A percentile compares a stretch with the other conserved stretches of the same genome.
Evolutionary conservation across 2,113 vertebrate species (phyloP).

Genomic region (Trochalopteron elliotii): DNA sequence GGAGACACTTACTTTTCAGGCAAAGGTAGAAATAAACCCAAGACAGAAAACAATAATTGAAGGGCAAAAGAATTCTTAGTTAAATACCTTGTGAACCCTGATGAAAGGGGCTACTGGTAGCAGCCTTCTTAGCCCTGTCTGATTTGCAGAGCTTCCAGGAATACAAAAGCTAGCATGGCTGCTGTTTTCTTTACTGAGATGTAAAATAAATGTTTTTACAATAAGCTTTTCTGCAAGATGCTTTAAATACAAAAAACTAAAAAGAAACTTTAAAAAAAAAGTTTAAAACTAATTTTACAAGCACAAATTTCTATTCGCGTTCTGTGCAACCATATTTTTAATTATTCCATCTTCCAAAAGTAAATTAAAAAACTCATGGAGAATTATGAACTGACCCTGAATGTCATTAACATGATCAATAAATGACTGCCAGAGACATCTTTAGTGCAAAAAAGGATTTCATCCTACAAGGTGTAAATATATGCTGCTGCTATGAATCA

Average conservation of each 20-base stretch:
- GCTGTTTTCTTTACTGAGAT: neutral
- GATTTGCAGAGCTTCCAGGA: neutral
- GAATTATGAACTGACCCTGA: neutral
- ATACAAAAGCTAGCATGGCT: neutral
- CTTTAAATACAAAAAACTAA: neutral
- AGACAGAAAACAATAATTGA: neutral
- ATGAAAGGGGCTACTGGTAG: neutral
- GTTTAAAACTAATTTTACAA: neutral
- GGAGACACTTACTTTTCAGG: neutral
- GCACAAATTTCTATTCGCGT: neutral
- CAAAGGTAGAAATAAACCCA: neutral
- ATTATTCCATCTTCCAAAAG: neutral
- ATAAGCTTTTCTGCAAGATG: neutral
- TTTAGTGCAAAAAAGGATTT: neutral
- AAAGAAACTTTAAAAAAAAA: neutral
- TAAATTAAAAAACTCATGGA: neutral
- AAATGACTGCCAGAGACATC: neutral
- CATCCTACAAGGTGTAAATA: neutral
- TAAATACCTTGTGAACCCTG: neutral
- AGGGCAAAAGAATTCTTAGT: neutral
- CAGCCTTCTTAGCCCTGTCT: neutral
- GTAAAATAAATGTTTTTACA: constrained; percentile 1
- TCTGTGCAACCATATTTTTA: neutral
- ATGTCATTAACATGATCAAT: neutral
- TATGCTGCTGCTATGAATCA: neutral